Conservation (phyloP, 2,797 vertebrate species). For the Darevskia nairensis region DNA sequence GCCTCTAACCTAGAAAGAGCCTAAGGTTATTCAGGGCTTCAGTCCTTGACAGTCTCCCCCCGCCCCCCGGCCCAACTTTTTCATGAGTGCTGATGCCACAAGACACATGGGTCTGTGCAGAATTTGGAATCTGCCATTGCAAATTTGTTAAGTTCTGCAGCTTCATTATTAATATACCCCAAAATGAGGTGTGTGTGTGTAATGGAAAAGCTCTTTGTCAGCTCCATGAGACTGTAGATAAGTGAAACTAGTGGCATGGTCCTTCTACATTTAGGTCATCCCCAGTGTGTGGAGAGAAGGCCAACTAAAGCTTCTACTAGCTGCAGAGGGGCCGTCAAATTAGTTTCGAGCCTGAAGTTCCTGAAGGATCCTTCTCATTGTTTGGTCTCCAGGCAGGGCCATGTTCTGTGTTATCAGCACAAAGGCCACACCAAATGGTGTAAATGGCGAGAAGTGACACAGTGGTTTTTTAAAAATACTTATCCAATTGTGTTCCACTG, state of each 20-base stretch:
- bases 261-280: background rate
- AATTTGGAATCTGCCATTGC: background rate
- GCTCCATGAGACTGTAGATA: background rate
- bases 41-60: background rate
- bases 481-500: background rate
- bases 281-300: background rate
- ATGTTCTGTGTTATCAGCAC: background rate
- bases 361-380: background rate
- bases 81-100: background rate
- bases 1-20: background rate
- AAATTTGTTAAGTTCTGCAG: background rate
- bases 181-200: too few species aligned
- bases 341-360: background rate
- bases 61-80: background rate
- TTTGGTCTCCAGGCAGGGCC: background rate
- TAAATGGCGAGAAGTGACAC: background rate
- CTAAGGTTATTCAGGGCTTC: background rate
- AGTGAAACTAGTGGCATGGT: background rate
- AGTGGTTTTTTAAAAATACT: background rate
- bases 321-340: background rate
- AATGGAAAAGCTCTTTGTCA: background rate
- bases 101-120: background rate
- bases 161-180: background rate
- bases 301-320: background rate
- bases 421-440: background rate